Evolutionary conservation across 2,888 invertebrate genomes (phyloP), one percentile per base, ranked within the genome.

Genomic region (Azorinus chamasolen): DNA sequence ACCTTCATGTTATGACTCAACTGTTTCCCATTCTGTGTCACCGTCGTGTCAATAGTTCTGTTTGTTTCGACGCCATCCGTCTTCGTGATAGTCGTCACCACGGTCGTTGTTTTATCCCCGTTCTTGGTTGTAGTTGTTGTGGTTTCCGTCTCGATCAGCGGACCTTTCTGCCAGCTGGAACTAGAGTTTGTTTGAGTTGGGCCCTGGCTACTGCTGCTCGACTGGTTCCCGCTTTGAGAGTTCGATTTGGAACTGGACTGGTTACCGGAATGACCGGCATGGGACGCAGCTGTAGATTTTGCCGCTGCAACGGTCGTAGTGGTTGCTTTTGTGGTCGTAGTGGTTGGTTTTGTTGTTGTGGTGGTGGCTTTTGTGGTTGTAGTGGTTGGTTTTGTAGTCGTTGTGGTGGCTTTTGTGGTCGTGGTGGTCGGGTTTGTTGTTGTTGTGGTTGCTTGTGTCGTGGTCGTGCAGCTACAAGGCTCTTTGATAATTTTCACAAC

Each of bases 1-100:
- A 54, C 74, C 50, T 74, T 62, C n/a, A 63, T 37, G 18, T 77
- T 20, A 32, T 77, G 77, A 14, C 54, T 55, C 41, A 71, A 25
- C 6, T 50, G 41, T 12, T 66, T 61, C 3, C 77, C 77, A 25
- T 66, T 25, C 20, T 58, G 20, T 20, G 62, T 62, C 2, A 68
- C 68, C 0, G 77, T 77, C 12, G 77, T 77, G n/a, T 77, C 77
- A 4, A 77, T 63, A 2, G 77, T 77, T 14, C 71, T 32, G 63
- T 77, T 77, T 0, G 64, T 61, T 48, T 77, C 77, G 1, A 68
- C 62, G n/a, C 77, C 77, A 45, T 77, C 71, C n/a, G 71, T 63
- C 16, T 65, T 77, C 10, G 59, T 58, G 10, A 77, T 27, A 14
- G 71, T 77, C 4, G 71, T 71, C 5, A 65, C 64, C 16, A 77